These are phyloP conservation scores for Melanophora roralis DNA, from an alignment of 2,888 invertebrate species.

Conservation along the genomic window DNA sequence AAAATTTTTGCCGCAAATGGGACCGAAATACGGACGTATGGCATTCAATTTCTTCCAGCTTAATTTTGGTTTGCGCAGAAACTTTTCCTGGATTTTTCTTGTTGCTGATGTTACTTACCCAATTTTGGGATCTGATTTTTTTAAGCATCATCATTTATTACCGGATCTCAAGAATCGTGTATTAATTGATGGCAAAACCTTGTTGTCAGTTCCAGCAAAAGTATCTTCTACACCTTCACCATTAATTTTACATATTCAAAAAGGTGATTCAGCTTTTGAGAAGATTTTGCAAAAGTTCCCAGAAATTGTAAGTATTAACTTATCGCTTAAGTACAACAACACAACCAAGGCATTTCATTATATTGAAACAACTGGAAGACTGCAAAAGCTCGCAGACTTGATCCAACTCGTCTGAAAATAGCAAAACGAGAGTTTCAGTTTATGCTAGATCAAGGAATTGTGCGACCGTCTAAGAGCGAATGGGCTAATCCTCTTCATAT, in stretches of 20 bases:
- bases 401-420: background rate
- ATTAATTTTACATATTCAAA: no score
- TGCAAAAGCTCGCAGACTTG: background rate
- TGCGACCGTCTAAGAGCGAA: no score
- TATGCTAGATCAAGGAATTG: no score
- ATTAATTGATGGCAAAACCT: no score
- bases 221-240: no score
- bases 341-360: background rate
- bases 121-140: background rate
- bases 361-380: background rate
- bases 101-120: background rate
- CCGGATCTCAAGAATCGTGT: no score
- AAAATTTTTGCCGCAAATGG: background rate
- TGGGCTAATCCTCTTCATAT: no score
- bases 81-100: background rate
- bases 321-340: background rate
- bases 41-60: background rate
- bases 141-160: background rate
- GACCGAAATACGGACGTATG: background rate
- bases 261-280: no score
- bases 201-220: no score
- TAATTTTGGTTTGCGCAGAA: background rate
- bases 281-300: no score
- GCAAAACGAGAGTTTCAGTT: background rate
- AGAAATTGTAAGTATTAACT: no score